Conservation (phyloP, 2,113 vertebrate species). For the Grantiella picta region DNA sequence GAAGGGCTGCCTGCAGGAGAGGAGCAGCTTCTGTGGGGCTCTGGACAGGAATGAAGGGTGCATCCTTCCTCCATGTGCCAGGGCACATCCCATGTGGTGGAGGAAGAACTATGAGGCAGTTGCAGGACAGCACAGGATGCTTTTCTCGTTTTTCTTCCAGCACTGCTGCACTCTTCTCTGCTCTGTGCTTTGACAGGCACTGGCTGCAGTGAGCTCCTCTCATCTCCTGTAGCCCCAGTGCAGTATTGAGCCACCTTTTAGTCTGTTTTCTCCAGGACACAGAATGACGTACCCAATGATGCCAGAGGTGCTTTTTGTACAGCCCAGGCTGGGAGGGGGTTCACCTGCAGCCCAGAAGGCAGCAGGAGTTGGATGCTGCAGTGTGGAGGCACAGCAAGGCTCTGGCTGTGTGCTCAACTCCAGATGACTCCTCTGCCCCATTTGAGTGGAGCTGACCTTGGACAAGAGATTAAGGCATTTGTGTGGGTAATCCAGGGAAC, state of each 20-base stretch:
- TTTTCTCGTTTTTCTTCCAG: not conserved
- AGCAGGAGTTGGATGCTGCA: not conserved
- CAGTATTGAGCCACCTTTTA: not conserved
- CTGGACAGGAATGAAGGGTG: not conserved
- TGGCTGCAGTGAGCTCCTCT: not conserved
- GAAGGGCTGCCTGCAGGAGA: not conserved
- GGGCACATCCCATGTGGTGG: not conserved
- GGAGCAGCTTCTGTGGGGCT: not conserved
- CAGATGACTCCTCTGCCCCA: not conserved
- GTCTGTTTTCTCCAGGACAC: not conserved
- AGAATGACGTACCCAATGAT: rapidly evolving
- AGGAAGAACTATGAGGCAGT: not conserved
- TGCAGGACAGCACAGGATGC: not conserved
- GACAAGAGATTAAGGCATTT: not conserved
- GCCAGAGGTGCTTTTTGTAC: not conserved
- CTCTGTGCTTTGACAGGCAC: not conserved
- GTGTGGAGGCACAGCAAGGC: not conserved
- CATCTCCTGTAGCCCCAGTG: not conserved
- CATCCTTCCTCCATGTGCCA: rapidly evolving
- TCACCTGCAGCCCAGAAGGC: not conserved
- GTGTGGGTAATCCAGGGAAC: not conserved
- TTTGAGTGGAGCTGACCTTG: not conserved
- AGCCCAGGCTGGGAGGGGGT: not conserved
- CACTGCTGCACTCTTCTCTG: not conserved
- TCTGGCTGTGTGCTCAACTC: not conserved